Percentiles rank a stretch among this genome's conserved stretches.
Conservation (phyloP, 2,113 vertebrate species). For the Pituophis catenifer region DNA sequence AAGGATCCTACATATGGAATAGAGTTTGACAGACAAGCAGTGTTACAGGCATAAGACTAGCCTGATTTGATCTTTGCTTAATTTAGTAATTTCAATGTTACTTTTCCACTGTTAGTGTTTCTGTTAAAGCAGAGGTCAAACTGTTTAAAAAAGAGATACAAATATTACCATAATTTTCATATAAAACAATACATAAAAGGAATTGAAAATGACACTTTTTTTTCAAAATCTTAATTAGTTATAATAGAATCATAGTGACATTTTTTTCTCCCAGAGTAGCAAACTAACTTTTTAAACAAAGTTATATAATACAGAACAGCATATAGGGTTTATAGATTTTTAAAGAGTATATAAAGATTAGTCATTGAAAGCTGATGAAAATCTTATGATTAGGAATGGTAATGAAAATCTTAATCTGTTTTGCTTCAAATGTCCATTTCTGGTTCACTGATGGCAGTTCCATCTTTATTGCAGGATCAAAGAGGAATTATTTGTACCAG, state of each 20-base stretch:
- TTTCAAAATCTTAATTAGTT: neutral
- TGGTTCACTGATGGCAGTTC: neutral
- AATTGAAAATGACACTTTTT: neutral
- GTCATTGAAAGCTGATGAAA: neutral
- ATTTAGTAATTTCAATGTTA: neutral
- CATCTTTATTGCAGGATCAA: neutral
- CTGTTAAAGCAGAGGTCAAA: neutral
- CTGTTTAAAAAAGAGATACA: neutral
- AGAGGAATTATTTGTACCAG: neutral
- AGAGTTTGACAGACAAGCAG: neutral
- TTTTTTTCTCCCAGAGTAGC: neutral
- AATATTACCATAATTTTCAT: neutral
- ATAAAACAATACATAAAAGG: neutral
- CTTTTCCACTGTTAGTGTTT: neutral
- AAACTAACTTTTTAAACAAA: neutral
- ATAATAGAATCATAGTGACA: slow-evolving; percentile 11
- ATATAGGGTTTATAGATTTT: neutral
- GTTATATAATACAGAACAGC: neutral
- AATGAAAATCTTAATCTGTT: neutral
- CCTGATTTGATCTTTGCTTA: neutral
- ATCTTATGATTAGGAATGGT: neutral
- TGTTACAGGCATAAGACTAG: neutral
- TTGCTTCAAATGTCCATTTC: neutral
- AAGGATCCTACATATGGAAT: neutral
- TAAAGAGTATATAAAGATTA: neutral